Evolutionary conservation across 2,797 vertebrate species (phyloP).

Genomic region (Xyrichtys novacula): DNA sequence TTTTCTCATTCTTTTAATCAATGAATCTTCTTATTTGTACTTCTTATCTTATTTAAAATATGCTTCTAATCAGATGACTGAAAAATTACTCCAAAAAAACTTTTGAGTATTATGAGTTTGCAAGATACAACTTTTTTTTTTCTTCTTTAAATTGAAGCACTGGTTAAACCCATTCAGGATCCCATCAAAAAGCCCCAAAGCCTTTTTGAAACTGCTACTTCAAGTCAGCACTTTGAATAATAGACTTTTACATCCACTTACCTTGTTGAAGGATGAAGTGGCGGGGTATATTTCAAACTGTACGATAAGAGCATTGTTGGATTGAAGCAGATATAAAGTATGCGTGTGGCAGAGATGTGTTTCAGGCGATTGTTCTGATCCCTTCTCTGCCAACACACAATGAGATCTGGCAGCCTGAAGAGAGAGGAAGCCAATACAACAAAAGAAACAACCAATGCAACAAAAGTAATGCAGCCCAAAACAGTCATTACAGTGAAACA

Average conservation of each 20-base stretch:
- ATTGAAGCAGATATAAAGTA: neutral
- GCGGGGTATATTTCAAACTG: conserved; percentile 2
- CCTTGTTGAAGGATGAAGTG: conserved; percentile 1
- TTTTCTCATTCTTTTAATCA: too few species aligned
- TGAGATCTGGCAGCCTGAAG: neutral
- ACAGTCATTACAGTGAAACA: conserved; percentile 6
- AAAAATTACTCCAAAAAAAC: too few species aligned
- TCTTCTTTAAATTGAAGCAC: too few species aligned
- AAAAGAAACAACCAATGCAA: conserved; percentile 1
- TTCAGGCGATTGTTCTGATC: conserved; percentile 2
- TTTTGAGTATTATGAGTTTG: too few species aligned
- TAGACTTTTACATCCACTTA: neutral
- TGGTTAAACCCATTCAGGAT: too few species aligned
- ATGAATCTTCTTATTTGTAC: too few species aligned
- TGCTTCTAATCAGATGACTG: too few species aligned
- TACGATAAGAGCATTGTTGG: neutral
- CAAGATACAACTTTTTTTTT: too few species aligned
- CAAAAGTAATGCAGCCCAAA: conserved; percentile 9
- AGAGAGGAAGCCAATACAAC: conserved; percentile 7
- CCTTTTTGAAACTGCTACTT: too few species aligned
- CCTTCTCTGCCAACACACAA: conserved; percentile 4
- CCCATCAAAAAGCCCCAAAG: neutral
- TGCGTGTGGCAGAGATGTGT: neutral
- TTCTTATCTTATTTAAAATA: too few species aligned
- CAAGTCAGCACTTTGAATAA: too few species aligned